phyloP scores from a whole-genome alignment of 1,140 invertebrate species.

The Neodiprion lecontei region DNA sequence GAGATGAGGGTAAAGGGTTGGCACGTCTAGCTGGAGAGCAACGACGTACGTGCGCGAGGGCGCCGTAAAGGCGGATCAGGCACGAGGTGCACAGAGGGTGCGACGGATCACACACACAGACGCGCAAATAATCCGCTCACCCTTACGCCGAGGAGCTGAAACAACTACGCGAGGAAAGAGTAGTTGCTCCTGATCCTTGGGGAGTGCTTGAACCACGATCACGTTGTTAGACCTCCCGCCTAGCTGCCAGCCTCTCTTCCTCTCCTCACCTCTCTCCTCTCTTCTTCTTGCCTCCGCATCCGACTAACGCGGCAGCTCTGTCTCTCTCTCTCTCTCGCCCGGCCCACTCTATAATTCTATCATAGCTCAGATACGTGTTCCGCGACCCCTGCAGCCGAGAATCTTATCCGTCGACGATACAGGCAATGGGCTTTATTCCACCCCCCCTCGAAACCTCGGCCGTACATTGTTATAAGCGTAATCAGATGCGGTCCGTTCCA shows the following conservation, averaged over 20 bases:
- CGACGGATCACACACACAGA: background rate
- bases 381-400: background rate
- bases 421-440: background rate
- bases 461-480: too few relatives aligned
- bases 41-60: background rate
- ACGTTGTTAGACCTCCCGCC: constrained; percentile 45
- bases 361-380: background rate
- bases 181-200: constrained; percentile 44
- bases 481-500: too few relatives aligned
- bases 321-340: background rate
- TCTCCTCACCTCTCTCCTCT: background rate
- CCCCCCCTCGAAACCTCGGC: background rate
- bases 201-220: constrained; percentile 51
- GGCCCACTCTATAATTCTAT: constrained; percentile 3
- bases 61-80: background rate
- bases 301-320: background rate
- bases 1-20: background rate
- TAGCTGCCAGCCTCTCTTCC: background rate
- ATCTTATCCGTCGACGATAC: background rate
- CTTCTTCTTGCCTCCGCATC: background rate
- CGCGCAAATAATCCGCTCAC: too few relatives aligned
- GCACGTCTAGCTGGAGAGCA: background rate
- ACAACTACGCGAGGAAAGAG: constrained; percentile 23
- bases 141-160: background rate
- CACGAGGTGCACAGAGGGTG: background rate